These are phyloP conservation scores for Hylomyscus alleni DNA, from an alignment of 2,797 vertebrate species.

Conservation along the genomic window DNA sequence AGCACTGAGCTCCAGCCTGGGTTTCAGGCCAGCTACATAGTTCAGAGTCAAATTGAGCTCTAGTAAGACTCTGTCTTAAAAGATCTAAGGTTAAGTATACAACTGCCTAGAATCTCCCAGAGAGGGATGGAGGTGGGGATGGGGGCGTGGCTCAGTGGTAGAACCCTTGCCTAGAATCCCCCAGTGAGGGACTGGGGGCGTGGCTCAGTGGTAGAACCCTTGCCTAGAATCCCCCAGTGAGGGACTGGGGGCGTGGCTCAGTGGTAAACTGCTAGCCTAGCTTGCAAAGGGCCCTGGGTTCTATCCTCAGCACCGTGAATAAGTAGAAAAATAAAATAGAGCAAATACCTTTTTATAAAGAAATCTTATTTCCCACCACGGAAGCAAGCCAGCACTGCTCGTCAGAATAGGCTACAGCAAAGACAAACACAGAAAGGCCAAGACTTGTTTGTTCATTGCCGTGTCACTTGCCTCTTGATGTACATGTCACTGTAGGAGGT, in stretches of 20 bases:
- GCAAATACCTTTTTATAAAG: constrained; percentile 12
- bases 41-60: background rate
- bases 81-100: background rate
- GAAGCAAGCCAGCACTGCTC: constrained; percentile 18
- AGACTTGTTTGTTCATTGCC: constrained; percentile 14
- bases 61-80: background rate
- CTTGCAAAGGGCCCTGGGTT: too few species aligned
- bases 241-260: background rate
- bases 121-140: background rate
- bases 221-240: too few species aligned
- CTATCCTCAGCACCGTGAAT: too few species aligned
- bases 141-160: background rate
- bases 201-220: background rate
- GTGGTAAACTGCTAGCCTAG: background rate
- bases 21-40: background rate
- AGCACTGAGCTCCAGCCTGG: background rate
- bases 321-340: too few species aligned
- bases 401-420: constrained; percentile 21
- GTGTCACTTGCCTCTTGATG: background rate
- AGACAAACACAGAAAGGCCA: constrained; percentile 40
- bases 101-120: background rate
- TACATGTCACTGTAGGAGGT: background rate
- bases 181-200: background rate
- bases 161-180: background rate
- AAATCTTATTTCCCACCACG: background rate